Evolutionary conservation across 1,140 invertebrate genomes (phyloP), one percentile per base, ranked within the genome.

Genomic region (Ips typographus): DNA sequence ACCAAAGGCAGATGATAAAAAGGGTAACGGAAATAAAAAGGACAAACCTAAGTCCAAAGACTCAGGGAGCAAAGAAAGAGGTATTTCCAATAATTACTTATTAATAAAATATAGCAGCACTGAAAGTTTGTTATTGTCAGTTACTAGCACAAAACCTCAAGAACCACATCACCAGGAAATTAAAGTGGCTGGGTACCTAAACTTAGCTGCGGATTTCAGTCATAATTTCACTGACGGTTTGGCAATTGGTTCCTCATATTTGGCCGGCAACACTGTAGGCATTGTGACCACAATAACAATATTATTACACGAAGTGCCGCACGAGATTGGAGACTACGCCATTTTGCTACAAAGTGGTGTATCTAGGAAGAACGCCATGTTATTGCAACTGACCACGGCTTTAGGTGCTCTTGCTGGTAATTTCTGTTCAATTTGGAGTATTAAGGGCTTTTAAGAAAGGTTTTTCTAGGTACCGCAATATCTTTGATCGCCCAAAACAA

Each of bases 261-360:
- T 98, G 72, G 94, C 93, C 73, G 95, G 95, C 4, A 85, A 88
- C 74, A 89, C 81, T 75, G 84, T 94, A 72, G 93, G 93, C 7
- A 85, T 94, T 52, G 85, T 98, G 3, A 98, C 96, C 3, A 98
- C 95, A 36, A 82, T 95, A 39, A 98, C 94, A 1, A 97, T 99
- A 78, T 84, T 99, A 40, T 83, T 99, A 43, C 96, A 98, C 82
- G 96, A 98, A 86, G 90, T 99, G 70, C 96, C 96, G 58, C 96
- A 98, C 84, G 96, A 99, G 85, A 98, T 99, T 79, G 96, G 96
- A 59, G 96, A 99, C 83, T 99, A 97, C 87, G 96, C 96, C 42
- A 98, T 98, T 81, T 85, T 99, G 37, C 88, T 98, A 61, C 94
- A 98, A 81, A 95, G 94, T 72, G 96, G 96, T 40, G 96, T 93